Conservation (phyloP, 2,888 invertebrate species). For the Ophioninae sp. region DNA sequence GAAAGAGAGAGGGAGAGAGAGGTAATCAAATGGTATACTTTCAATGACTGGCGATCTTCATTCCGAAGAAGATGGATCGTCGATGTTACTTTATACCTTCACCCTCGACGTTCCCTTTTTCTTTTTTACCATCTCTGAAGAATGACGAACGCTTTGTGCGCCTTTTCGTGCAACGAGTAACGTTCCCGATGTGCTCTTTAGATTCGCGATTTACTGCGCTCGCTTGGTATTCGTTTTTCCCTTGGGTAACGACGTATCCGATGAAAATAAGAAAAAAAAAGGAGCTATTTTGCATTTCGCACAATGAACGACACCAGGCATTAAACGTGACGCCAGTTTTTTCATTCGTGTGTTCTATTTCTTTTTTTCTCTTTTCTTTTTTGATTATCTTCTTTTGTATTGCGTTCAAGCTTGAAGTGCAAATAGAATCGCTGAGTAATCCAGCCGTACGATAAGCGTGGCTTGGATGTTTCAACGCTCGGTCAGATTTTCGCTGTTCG, state of each 20-base stretch:
- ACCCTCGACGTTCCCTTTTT: neutral
- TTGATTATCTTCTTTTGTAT: neutral
- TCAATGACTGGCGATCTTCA: neutral
- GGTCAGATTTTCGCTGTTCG: constrained; percentile 13
- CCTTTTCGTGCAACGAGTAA: neutral
- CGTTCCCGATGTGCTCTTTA: constrained; percentile 9
- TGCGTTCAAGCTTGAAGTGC: neutral
- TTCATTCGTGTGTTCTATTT: neutral
- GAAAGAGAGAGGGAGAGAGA: neutral
- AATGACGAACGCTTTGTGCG: neutral
- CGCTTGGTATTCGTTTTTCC: neutral
- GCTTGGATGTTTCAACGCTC: constrained; percentile 27
- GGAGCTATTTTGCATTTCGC: neutral
- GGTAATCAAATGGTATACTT: neutral
- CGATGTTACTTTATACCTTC: neutral
- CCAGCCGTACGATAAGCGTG: constrained; percentile 29
- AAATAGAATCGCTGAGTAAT: constrained; percentile 29
- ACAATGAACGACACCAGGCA: constrained; percentile 8
- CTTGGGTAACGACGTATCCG: neutral
- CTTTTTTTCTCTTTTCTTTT: neutral
- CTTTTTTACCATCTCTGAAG: neutral
- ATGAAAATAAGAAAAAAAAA: neutral
- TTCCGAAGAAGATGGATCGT: neutral
- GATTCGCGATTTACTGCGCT: constrained; percentile 47
- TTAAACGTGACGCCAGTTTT: constrained; percentile 11